phyloP scores from a whole-genome alignment of 2,797 vertebrate genomes.

The Alcedo quadribrachys region DNA sequence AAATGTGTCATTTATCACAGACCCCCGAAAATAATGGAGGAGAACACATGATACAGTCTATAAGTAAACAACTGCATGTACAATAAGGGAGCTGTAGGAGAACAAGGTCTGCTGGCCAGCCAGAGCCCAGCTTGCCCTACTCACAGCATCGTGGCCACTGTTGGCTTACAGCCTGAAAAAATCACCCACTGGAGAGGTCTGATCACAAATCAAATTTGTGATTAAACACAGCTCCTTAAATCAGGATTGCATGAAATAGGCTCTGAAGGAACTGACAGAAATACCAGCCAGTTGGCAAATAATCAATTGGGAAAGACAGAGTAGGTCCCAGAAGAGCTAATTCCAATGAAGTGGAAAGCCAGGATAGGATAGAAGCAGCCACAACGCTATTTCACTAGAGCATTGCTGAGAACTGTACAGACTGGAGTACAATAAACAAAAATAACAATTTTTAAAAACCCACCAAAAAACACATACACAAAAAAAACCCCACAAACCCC shows the following conservation, averaged over 20 bases:
- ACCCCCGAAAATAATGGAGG: neutral
- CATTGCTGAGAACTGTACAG: neutral
- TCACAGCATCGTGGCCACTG: neutral
- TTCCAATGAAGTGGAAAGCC: neutral
- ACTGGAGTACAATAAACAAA: neutral
- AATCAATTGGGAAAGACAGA: neutral
- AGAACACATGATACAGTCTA: neutral
- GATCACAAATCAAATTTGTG: neutral
- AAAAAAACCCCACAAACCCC: no score
- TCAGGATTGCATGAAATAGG: neutral
- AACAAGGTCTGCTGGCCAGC: neutral
- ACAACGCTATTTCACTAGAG: neutral
- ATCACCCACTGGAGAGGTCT: neutral
- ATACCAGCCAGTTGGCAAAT: neutral
- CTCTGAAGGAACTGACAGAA: neutral
- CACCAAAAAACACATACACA: no score
- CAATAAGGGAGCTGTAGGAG: neutral
- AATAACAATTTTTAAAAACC: neutral
- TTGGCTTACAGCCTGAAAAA: neutral
- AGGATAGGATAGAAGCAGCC: neutral
- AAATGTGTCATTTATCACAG: neutral
- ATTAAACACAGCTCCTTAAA: neutral
- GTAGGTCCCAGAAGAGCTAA: neutral
- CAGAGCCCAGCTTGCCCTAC: neutral
- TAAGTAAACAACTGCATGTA: fast-evolving